Conservation (phyloP, 2,888 invertebrate species). For the Calameuta idolon region DNA sequence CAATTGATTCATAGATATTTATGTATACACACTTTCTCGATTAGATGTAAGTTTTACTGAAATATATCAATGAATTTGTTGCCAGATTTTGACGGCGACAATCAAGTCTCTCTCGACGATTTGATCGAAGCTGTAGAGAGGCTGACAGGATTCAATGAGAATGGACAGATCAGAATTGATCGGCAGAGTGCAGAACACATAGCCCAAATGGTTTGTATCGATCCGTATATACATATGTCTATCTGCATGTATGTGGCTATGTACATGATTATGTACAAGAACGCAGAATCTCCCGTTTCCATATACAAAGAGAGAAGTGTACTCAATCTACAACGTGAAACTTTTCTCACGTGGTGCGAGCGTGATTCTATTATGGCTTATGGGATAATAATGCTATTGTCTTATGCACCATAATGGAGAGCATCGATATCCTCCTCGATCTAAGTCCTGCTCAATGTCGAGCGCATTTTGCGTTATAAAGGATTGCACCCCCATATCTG, state of each 20-base stretch:
- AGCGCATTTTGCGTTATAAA: neutral
- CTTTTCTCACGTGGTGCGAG: slow-evolving; percentile 1
- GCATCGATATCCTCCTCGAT: too few relatives aligned
- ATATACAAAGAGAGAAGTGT: slow-evolving; percentile 7
- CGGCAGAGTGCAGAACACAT: slow-evolving; percentile 69
- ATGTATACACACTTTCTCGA: too few relatives aligned
- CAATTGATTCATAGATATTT: too few relatives aligned
- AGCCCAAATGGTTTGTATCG: slow-evolving; percentile 69
- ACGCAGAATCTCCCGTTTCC: slow-evolving; percentile 4
- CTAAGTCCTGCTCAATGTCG: neutral
- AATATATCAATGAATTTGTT: slow-evolving; percentile 29
- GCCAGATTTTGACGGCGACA: slow-evolving; percentile 75
- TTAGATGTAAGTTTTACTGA: too few relatives aligned
- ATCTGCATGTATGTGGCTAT: too few relatives aligned
- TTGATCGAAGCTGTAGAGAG: slow-evolving; percentile 70
- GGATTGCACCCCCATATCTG: too few relatives aligned
- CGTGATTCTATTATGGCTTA: slow-evolving; percentile 33
- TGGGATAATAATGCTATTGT: slow-evolving; percentile 40
- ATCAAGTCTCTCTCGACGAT: slow-evolving; percentile 72
- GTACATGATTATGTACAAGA: slow-evolving; percentile 1
- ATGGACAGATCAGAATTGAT: slow-evolving; percentile 62
- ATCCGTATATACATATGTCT: too few relatives aligned
- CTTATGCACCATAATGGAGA: slow-evolving; percentile 22
- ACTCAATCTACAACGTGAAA: slow-evolving; percentile 11
- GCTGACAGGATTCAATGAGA: slow-evolving; percentile 65